Evolutionary conservation across 2,113 vertebrate species (phyloP).

Genomic region (Salvelinus namaycush): DNA sequence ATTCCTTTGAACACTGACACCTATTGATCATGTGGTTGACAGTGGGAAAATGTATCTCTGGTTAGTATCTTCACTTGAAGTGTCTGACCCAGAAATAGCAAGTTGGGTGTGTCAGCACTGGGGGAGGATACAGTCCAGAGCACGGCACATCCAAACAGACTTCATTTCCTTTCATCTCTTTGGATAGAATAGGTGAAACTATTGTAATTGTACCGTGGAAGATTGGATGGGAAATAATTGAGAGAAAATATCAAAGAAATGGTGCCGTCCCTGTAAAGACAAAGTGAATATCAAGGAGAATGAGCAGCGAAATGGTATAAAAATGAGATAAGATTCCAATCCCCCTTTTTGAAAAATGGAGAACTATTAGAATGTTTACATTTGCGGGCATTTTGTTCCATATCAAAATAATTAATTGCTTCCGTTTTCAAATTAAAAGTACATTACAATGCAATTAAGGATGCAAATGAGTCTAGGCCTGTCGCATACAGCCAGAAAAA

Average conservation of each 20-base stretch:
- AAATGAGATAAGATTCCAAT: conserved; percentile 70
- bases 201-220: conserved; percentile 65
- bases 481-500: conserved; percentile 61
- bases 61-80: conserved; percentile 61
- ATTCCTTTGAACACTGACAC: conserved; percentile 57
- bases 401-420: conserved; percentile 80
- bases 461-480: conserved; percentile 76
- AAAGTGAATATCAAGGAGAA: conserved; percentile 68
- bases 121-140: conserved; percentile 21
- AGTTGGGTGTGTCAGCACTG: conserved; percentile 2
- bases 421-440: conserved; percentile 81
- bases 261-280: conserved; percentile 52
- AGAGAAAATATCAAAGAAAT: conserved; percentile 61
- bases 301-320: conserved; percentile 44
- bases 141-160: conserved; percentile 59
- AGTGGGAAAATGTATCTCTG: conserved; percentile 39
- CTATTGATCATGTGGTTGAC: conserved; percentile 61
- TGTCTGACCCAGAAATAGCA: conserved; percentile 54
- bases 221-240: conserved; percentile 66
- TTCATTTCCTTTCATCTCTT: conserved; percentile 72
- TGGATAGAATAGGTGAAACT: conserved; percentile 68
- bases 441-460: conserved; percentile 81
- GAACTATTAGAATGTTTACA: conserved; percentile 82
- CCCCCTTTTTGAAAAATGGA: conserved; percentile 76
- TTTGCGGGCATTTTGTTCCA: conserved; percentile 76